These are phyloP conservation scores for Hafferia zeledoni DNA, from an alignment of 2,797 vertebrate species.

Conservation along the genomic window DNA sequence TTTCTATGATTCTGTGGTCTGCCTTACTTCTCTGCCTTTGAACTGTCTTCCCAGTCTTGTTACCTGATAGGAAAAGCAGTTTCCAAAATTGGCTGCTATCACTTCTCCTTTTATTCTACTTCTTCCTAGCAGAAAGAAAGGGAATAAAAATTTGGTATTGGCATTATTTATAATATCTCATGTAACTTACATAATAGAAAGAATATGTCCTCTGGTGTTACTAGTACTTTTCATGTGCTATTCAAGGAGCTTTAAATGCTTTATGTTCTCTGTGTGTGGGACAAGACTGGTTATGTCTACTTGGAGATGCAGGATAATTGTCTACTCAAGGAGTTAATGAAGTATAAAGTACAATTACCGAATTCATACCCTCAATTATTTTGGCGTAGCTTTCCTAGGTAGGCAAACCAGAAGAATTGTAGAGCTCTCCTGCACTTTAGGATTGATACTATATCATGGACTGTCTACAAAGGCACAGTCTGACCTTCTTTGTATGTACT, in stretches of 20 bases:
- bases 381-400: neutral
- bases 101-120: neutral
- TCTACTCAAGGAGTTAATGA: conserved; percentile 12
- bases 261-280: neutral
- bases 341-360: neutral
- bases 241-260: neutral
- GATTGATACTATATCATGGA: neutral
- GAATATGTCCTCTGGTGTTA: neutral
- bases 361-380: neutral
- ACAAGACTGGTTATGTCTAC: neutral
- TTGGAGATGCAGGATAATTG: neutral
- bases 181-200: neutral
- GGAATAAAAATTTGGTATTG: neutral
- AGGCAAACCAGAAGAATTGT: neutral
- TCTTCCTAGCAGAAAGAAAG: neutral
- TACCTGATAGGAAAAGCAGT: neutral
- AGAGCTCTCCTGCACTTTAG: neutral
- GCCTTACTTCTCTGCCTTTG: neutral
- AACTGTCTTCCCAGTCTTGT: neutral
- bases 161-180: neutral
- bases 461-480: neutral
- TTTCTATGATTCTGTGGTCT: neutral
- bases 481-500: neutral
- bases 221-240: neutral
- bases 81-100: neutral